Evolutionary conservation across 2,113 vertebrate species (phyloP), one percentile per base, ranked within the genome.

Genomic region (Dasyornis broadbenti): DNA sequence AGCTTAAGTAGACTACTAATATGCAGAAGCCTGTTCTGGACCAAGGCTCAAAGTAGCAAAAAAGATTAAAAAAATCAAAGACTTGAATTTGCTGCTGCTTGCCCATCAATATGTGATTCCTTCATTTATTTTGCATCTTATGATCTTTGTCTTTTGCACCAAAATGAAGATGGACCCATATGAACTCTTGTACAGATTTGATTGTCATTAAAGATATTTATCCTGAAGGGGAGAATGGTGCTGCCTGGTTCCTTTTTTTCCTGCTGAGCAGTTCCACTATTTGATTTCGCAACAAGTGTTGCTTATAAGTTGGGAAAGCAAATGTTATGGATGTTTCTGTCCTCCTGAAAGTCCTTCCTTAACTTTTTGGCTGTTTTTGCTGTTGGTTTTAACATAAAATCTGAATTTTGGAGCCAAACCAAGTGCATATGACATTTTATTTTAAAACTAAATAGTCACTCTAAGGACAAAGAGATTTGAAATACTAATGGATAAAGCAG

Each of bases 401-500:
- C 16, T 79, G 80, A 69, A 89, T 73, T 85, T 79, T 92, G 65
- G 69, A 87, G 53, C 8, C 40, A 50, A 88, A 90, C 16, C 16
- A 90, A 70, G 19, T n/a, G 30, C 16, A 40, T 57, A 54, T 70
- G 70, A 69, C 45, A 27, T 85, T 85, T 92, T 61, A 65, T 79
- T 50, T 20, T 68, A 73, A 92, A 91, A 53, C 30, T 79, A 89
- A 87, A 90, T 65, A 90, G 33, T 77, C 27, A 87, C 15, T 84
- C 11, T 95, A 91, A 94, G 69, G 65, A 95, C 78, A 91, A 89
- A 63, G 79, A 95, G 49, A 84, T 91, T 63, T 72, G 26, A 85
- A 91, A 87, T 15, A 26, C 17, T 27, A 70, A 44, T 39, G 26
- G 21, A 83, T 83, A 88, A 94, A 76, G 19, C 45, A 59, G 26